Evolutionary conservation across 1,140 invertebrate species (phyloP).

Genomic region (Phenacoccus solenopsis): DNA sequence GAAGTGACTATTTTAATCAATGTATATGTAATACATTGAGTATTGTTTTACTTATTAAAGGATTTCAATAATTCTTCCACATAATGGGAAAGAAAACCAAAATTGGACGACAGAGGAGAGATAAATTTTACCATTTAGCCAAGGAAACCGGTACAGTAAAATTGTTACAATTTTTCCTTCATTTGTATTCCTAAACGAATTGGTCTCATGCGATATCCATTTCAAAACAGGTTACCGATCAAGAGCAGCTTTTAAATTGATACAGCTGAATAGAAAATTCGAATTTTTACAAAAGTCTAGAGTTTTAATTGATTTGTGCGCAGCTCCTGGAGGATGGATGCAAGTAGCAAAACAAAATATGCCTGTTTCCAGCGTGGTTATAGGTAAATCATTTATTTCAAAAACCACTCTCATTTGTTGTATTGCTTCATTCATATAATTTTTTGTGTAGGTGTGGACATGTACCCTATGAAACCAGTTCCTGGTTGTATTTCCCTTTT

Average conservation of each 20-base stretch:
- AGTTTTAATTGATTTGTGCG: slow-evolving; percentile 96
- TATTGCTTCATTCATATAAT: not conserved
- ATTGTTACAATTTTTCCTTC: not conserved
- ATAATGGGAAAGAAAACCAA: slow-evolving; percentile 92
- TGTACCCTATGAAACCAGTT: slow-evolving; percentile 89
- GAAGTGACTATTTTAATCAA: too few species aligned
- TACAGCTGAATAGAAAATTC: slow-evolving; percentile 95
- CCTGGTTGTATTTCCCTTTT: slow-evolving; percentile 76
- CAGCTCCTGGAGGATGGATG: slow-evolving; percentile 99
- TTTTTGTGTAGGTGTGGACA: slow-evolving; percentile 64
- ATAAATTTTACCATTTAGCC: slow-evolving; percentile 97
- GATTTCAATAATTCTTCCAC: not conserved
- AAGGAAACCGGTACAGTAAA: slow-evolving; percentile 81
- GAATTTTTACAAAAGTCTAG: slow-evolving; percentile 91
- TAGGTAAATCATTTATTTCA: slow-evolving; percentile 40
- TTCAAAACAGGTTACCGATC: slow-evolving; percentile 74
- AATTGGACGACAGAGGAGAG: slow-evolving; percentile 92
- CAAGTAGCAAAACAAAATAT: slow-evolving; percentile 98
- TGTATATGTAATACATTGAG: too few species aligned
- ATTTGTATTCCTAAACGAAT: not conserved
- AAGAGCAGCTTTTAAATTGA: slow-evolving; percentile 95
- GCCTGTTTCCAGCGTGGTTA: slow-evolving; percentile 88
- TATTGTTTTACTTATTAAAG: too few species aligned
- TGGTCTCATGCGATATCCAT: not conserved
- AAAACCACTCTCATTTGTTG: not conserved